phyloP scores from a whole-genome alignment of 2,888 invertebrate genomes.

The Erynnis tages region DNA sequence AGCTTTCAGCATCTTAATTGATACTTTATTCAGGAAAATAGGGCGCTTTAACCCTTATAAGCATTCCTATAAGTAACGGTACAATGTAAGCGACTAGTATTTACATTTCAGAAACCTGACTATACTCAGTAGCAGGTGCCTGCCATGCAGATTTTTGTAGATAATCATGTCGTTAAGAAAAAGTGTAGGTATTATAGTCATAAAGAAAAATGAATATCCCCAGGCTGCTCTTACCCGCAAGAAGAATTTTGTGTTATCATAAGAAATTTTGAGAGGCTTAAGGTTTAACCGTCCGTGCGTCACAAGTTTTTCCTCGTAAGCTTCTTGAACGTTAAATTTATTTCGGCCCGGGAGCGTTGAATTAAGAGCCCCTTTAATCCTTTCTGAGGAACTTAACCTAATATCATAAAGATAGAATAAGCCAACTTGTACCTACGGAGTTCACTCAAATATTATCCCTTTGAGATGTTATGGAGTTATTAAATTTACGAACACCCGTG shows the following conservation, averaged over 20 bases:
- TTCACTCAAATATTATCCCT: constrained; percentile 77
- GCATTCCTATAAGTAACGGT: too few relatives aligned
- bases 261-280: constrained; percentile 46
- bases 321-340: constrained; percentile 75
- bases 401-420: constrained; percentile 79
- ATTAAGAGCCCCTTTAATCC: constrained; percentile 79
- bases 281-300: constrained; percentile 54
- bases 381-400: constrained; percentile 76
- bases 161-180: too few relatives aligned
- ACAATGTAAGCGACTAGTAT: too few relatives aligned
- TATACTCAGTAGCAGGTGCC: too few relatives aligned
- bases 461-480: constrained; percentile 71
- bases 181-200: constrained; percentile 11
- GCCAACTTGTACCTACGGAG: constrained; percentile 71
- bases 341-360: constrained; percentile 74
- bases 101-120: too few relatives aligned
- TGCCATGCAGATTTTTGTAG: too few relatives aligned
- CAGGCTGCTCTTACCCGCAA: constrained; percentile 27
- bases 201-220: constrained; percentile 10
- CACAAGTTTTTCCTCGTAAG: constrained; percentile 78
- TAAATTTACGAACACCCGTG: constrained; percentile 53
- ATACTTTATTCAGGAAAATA: too few relatives aligned
- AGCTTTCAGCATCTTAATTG: too few relatives aligned
- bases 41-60: too few relatives aligned
- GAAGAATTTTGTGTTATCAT: constrained; percentile 45